Evolutionary conservation across 2,113 vertebrate species (phyloP), one percentile per base, ranked within the genome.

Genomic region (Apteryx mantelli): DNA sequence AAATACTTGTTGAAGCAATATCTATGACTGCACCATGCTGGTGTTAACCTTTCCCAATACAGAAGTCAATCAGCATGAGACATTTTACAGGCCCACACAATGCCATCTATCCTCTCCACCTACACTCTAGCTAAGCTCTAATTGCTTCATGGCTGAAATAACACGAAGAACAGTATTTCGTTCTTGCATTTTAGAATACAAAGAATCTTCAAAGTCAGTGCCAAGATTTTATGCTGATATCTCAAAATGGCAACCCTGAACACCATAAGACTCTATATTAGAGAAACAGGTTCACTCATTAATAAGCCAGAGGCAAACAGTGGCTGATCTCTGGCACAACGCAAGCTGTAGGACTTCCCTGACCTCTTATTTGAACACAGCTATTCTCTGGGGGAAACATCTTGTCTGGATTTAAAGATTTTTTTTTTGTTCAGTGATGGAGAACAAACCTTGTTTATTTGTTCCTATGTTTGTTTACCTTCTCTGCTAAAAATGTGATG

Each of bases 381-480:
- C 44, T 91, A 89, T 90, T 90, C 60, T 74, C 44, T 55, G 66
- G 71, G 70, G 79, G 94, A 89, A 96, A 46, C 40, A 36, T 36
- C 75, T 74, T 65, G 40, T 60, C 78, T 70, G 40, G 44, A 61
- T 95, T 91, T 89, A 94, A 97, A 94, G 85, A 88, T 83, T 91
- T n/a, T n/a, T n/a, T n/a, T n/a, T n/a, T 82, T 95, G 86, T 73
- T 94, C 91, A 94, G 5, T 74, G 78, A 65, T 56, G 55, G 88
- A 83, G 82, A 95, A 94, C 76, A 96, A 93, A 89, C 79, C 82
- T 89, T 89, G 58, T 79, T 92, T 89, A 94, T 20, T 87, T 95
- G 34, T 80, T 89, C 53, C 63, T 53, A 1, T 63, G 44, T 83
- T 93, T 88, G 34, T 68, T 90, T 80, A 53, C 44, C 10, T 66